Evolutionary conservation across 64 coral and sea anemone species (phyloP).

Genomic region (Montipora cactus): DNA sequence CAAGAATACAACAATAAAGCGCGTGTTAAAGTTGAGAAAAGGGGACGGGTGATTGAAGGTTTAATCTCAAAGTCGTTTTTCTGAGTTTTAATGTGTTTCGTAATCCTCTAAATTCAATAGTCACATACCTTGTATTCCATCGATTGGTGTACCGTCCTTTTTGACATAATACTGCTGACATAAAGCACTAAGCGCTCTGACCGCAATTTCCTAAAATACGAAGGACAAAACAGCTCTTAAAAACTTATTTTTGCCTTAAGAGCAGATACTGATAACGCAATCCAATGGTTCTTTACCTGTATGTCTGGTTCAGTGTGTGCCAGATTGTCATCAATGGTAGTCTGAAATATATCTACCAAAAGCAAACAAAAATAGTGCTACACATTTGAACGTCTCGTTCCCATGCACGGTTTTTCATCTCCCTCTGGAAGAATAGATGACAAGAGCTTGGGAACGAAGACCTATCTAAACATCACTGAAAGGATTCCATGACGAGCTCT

Average conservation of each 20-base stretch:
- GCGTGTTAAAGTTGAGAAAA: too few species aligned
- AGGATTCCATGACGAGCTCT: too few species aligned
- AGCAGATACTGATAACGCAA: too few species aligned
- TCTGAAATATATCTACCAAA: neutral
- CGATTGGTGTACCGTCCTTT: constrained; percentile 55
- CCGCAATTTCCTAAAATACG: constrained; percentile 79
- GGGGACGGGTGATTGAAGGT: too few species aligned
- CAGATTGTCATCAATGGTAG: constrained; percentile 81
- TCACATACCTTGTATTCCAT: constrained; percentile 82
- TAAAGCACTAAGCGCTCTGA: constrained; percentile 75
- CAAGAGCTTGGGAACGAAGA: too few species aligned
- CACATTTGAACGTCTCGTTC: too few species aligned
- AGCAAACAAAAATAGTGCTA: neutral
- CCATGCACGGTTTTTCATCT: too few species aligned
- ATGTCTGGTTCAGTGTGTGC: constrained; percentile 83
- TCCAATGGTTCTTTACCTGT: constrained; percentile 64
- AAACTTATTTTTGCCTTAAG: neutral
- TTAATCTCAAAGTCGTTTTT: too few species aligned
- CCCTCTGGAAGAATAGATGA: too few species aligned
- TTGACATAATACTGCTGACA: constrained; percentile 76
- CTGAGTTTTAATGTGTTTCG: too few species aligned
- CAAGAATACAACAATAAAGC: too few species aligned
- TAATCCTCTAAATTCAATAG: neutral
- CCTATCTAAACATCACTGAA: too few species aligned
- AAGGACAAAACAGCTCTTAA: neutral